Evolutionary conservation across 2,888 invertebrate genomes (phyloP).

Genomic region (Deroplatys truncata): DNA sequence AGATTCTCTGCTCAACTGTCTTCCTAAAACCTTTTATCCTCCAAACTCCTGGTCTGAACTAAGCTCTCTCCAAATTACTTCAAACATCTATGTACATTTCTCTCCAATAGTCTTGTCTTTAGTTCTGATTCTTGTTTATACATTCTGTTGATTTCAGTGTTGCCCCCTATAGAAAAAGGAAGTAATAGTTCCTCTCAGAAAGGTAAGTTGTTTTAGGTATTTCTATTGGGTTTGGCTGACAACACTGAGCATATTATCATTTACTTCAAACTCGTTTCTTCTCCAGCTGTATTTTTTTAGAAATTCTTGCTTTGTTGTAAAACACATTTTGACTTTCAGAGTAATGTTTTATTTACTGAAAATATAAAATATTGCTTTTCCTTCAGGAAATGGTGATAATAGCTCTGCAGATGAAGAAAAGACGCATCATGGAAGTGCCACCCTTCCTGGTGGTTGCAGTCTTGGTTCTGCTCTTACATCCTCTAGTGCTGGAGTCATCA

Average conservation of each 20-base stretch:
- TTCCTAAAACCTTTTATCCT: too few species aligned
- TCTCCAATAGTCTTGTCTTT: too few species aligned
- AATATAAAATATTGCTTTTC: neutral
- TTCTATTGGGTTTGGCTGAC: neutral
- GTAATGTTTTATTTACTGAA: neutral
- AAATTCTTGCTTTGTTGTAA: neutral
- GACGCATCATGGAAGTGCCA: conserved; percentile 61
- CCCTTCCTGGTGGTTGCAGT: conserved; percentile 57
- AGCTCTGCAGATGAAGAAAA: conserved; percentile 49
- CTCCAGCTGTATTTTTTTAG: neutral
- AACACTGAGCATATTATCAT: neutral
- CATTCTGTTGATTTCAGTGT: neutral
- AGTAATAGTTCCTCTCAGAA: neutral
- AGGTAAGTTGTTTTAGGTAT: neutral
- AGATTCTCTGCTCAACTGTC: too few species aligned
- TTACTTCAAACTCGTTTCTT: neutral
- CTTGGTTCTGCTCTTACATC: conserved; percentile 50
- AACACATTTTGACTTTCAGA: neutral
- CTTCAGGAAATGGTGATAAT: conserved; percentile 49
- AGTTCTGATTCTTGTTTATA: neutral
- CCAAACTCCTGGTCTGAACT: too few species aligned
- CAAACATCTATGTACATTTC: too few species aligned
- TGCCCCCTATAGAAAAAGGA: neutral
- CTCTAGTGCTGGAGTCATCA: conserved; percentile 46
- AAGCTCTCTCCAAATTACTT: too few species aligned